Evolutionary conservation across 2,888 invertebrate genomes (phyloP), one percentile per base, ranked within the genome.

Genomic region (Galerucella pusilla): DNA sequence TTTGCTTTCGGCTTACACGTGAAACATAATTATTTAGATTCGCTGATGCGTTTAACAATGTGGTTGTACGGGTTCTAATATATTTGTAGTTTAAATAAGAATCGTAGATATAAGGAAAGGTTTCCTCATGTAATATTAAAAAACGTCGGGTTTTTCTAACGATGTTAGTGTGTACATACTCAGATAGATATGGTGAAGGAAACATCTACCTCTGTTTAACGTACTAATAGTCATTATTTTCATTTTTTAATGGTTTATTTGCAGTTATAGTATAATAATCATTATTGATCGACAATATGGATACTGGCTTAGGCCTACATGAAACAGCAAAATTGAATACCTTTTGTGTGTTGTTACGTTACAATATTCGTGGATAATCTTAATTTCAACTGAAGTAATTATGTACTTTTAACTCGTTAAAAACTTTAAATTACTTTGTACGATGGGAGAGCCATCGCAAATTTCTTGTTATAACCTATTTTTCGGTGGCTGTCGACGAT

Each of bases 341-440:
- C 35, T 35, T 35, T 49, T 20, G 20, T 63, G 25, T 35, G 28
- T 35, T 25, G 61, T 49, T 61, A 45, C 46, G 65, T 59, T 57
- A 67, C 46, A 45, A 71, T 71, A 66, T 71, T 66, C 49, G 59
- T 61, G 52, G 66, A 60, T 54, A 67, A 64, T 75, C 71, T 75
- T 75, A 68, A 75, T 71, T 75, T 71, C 64, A 75, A 83, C 83
- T 82, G 80, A 83, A 82, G 84, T 85, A 85, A 86, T 86, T 85
- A 86, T 85, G 84, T 84, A 84, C 85, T 85, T 83, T 80, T 80
- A 81, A 83, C 83, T 84, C 82, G 85, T 85, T 85, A 84, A 85
- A 85, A 86, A 86, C 84, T 86, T 86, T 85, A 85, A 86, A 86
- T 86, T 85, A 84, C 85, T 86, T 86, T 85, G 85, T 84, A 83